Evolutionary conservation across 2,797 vertebrate species (phyloP).

Genomic region (Chloroceryle amazona): DNA sequence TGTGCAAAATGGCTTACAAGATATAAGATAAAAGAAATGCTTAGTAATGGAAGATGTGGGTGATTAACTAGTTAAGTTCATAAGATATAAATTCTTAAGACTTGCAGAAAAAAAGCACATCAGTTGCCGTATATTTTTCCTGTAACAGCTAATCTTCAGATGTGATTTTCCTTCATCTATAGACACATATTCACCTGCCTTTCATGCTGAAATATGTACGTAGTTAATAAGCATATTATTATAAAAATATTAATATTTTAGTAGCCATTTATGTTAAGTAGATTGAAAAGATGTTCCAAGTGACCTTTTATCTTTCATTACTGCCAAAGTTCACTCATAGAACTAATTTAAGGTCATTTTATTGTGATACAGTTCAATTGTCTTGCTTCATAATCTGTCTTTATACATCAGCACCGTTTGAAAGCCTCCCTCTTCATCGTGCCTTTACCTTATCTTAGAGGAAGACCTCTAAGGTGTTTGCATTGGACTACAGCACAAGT

Average conservation of each 20-base stretch:
- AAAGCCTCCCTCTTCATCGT: neutral
- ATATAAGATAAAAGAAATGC: neutral
- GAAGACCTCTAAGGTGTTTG: conserved; percentile 24
- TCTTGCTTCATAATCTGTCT: neutral
- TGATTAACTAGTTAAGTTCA: neutral
- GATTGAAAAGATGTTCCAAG: neutral
- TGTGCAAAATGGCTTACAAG: neutral
- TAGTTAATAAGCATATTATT: neutral
- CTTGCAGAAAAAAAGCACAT: neutral
- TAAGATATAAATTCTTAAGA: neutral
- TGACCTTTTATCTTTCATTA: neutral
- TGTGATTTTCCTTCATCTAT: neutral
- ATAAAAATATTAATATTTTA: neutral
- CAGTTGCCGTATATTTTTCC: neutral
- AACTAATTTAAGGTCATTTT: neutral
- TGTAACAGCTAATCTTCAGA: neutral
- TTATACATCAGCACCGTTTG: neutral
- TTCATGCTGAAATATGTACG: neutral
- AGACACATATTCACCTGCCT: neutral
- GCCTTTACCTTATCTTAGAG: neutral
- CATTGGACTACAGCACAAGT: neutral
- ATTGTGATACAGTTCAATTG: neutral
- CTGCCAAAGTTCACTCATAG: conserved; percentile 21
- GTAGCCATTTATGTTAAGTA: neutral
- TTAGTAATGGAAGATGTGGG: neutral